Evolutionary conservation across 2,888 invertebrate genomes (phyloP).

Genomic region (Papilio gigon): DNA sequence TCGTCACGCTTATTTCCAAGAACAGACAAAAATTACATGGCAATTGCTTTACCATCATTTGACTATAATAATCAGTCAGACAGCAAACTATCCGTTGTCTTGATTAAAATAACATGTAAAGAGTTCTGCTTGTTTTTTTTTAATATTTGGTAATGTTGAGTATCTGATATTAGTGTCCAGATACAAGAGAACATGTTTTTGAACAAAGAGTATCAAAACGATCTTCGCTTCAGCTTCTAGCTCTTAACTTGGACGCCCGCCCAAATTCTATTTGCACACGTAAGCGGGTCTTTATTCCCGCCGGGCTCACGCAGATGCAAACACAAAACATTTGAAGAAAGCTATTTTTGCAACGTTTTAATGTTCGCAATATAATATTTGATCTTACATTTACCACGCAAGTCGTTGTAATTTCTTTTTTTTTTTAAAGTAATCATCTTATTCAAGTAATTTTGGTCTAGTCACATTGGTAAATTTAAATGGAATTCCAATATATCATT

Average conservation of each 20-base stretch:
- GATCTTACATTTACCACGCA: background rate
- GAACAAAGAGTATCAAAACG: background rate
- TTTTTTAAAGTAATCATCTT: background rate
- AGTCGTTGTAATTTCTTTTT: background rate
- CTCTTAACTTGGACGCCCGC: slow-evolving; percentile 24
- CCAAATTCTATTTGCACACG: slow-evolving; percentile 40
- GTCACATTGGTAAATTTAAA: too few species aligned
- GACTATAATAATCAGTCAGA: too few species aligned
- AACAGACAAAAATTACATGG: too few species aligned
- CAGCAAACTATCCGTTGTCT: too few species aligned
- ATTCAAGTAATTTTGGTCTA: background rate
- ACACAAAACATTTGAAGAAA: slow-evolving; percentile 48
- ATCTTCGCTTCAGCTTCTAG: background rate
- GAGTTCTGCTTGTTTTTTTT: too few species aligned
- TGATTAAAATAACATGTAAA: too few species aligned
- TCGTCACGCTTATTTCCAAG: background rate
- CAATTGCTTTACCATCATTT: too few species aligned
- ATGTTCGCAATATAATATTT: slow-evolving; percentile 14
- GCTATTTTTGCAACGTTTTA: slow-evolving; percentile 31
- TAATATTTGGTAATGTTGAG: background rate
- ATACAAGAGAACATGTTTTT: background rate
- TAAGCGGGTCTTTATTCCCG: slow-evolving; percentile 39
- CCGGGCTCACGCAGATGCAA: slow-evolving; percentile 47
- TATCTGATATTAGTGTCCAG: background rate
- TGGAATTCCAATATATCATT: too few species aligned